Conservation (phyloP, 2,797 vertebrate genomes). For the Myotis planiceps region DNA sequence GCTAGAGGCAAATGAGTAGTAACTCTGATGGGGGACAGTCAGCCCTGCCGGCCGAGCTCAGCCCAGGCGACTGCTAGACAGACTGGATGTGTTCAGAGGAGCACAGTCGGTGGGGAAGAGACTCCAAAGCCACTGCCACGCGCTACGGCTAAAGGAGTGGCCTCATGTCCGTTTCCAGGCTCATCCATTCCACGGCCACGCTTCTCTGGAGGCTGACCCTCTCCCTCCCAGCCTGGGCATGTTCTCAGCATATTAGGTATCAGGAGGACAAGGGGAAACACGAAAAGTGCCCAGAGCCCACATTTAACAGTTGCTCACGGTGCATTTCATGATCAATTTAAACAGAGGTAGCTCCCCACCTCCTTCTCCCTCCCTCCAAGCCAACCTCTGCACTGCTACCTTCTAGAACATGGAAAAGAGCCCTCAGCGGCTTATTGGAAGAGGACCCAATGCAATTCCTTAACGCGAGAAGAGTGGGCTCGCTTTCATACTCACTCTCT, state of each 20-base stretch:
- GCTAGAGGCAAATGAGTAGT: background rate
- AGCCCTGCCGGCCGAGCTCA: rapidly evolving
- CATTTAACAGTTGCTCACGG: background rate
- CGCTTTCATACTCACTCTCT: background rate
- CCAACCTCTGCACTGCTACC: background rate
- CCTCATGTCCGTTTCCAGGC: background rate
- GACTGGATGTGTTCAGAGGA: background rate
- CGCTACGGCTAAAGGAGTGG: background rate
- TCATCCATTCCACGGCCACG: background rate
- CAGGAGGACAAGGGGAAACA: background rate
- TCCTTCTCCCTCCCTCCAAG: background rate
- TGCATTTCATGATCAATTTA: background rate
- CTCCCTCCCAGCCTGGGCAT: background rate
- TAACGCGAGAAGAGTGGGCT: background rate
- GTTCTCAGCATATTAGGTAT: background rate
- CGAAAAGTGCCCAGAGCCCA: background rate
- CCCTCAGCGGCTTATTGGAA: background rate
- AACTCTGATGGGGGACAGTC: too few relatives aligned
- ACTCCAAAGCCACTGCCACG: background rate
- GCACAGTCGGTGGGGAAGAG: background rate
- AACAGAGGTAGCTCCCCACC: background rate
- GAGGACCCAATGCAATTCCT: background rate
- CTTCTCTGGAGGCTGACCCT: background rate
- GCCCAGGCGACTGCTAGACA: background rate
- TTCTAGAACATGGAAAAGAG: background rate